These are phyloP conservation scores for Strigops habroptila DNA, from an alignment of 2,113 vertebrate genomes.

Conservation along the genomic window DNA sequence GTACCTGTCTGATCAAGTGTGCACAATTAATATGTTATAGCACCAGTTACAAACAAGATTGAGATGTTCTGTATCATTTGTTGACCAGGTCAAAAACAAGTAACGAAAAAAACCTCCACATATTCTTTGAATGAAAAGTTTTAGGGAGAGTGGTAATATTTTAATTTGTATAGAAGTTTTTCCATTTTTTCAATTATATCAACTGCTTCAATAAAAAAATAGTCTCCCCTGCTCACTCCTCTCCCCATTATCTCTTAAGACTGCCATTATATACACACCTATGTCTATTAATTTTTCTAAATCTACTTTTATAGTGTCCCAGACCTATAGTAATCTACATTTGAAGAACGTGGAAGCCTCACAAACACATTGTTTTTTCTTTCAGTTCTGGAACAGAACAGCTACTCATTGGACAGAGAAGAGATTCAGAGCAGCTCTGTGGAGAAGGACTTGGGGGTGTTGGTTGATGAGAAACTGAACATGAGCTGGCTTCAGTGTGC, in stretches of 20 bases:
- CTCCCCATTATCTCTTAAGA: background rate
- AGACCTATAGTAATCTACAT: background rate
- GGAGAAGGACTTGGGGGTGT: too few relatives aligned
- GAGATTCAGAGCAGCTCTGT: background rate
- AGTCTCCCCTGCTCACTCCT: fast-evolving
- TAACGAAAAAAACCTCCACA: background rate
- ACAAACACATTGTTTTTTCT: background rate
- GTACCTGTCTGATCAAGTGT: background rate
- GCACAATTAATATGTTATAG: background rate
- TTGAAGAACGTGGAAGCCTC: background rate
- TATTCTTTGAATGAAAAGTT: background rate
- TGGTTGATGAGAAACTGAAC: background rate
- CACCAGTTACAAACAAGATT: background rate
- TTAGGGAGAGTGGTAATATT: background rate
- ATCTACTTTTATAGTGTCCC: background rate
- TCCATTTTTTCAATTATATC: background rate
- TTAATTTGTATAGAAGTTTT: background rate
- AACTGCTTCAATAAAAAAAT: background rate
- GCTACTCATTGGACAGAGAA: background rate
- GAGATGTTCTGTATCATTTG: background rate
- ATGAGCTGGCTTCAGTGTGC: too few relatives aligned
- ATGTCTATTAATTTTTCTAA: background rate
- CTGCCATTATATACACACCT: background rate
- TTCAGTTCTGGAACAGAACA: background rate
- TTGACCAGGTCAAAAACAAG: background rate